Evolutionary conservation across 2,797 vertebrate species (phyloP), one percentile per base, ranked within the genome.

Genomic region (Sebastes diploproa): DNA sequence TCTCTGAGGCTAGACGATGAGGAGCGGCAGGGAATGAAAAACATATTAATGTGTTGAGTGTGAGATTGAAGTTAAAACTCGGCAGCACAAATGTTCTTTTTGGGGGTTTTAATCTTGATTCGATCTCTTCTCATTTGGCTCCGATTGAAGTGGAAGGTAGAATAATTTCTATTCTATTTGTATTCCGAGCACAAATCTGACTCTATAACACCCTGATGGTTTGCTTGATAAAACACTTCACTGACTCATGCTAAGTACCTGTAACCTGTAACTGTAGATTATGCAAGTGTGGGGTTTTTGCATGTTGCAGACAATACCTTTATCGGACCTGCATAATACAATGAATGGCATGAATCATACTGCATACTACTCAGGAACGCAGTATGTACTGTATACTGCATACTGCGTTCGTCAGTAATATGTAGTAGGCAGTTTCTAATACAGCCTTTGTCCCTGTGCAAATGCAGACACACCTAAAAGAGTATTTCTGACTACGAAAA

Each of bases 1-100:
- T 92, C 88, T 91, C 81, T 59, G 79, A 87, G 89, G 90, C 92
- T 77, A 86, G 81, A 78, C 75, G 82, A 91, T 86, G 87, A 90
- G 82, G 63, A 83, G 84, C 72, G 82, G 75, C 82, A 77, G 88
- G 86, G 82, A 86, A 90, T 92, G 89, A 92, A 93, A 92, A 91
- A 86, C 82, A 90, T 79, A 92, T 91, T 89, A 91, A 84, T 20
- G 67, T 78, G 81, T 65, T 76, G 72, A 88, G 75, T 78, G 68
- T 85, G 75, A 82, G 82, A 90, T 82, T 88, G 42, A 86, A 80
- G 74, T 81, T 71, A 63, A 83, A 82, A 88, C 72, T 82, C 71
- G 5, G n/a, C 59, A 54, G 32, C 58, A 18, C 50, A 75, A 54
- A 74, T 86, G 85, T 85, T 81, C 46, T 84, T 82, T 82, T 59